Conservation (phyloP, 2,113 vertebrate genomes). For the Pedionomus torquatus region DNA sequence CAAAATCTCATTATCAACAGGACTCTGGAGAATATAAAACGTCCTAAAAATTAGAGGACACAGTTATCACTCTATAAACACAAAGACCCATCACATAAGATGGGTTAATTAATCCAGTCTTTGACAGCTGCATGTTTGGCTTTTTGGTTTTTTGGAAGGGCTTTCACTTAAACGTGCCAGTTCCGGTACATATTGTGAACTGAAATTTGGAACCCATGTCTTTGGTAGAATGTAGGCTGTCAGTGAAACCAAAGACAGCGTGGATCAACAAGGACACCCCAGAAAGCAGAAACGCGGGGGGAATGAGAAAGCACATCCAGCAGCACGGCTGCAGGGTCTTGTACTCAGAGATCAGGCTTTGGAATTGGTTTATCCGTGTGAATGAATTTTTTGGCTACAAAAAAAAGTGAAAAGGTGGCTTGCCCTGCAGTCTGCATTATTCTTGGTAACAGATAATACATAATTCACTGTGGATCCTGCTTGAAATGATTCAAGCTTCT, state of each 20-base stretch:
- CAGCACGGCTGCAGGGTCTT: neutral
- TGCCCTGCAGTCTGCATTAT: neutral
- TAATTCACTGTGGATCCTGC: neutral
- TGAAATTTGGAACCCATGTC: neutral
- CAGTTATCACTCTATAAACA: slow-evolving; percentile 19
- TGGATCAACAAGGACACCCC: neutral
- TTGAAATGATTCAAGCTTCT: neutral
- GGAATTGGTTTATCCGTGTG: neutral
- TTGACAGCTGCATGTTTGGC: slow-evolving; percentile 2
- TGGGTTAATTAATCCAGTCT: slow-evolving; percentile 42
- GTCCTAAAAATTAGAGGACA: slow-evolving; percentile 9
- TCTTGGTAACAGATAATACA: neutral
- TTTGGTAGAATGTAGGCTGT: neutral
- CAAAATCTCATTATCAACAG: neutral
- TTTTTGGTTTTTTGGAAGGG: slow-evolving; percentile 24
- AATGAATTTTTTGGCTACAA: neutral
- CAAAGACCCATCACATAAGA: neutral
- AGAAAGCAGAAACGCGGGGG: neutral
- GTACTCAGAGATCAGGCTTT: neutral
- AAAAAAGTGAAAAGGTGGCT: neutral
- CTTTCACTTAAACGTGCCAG: slow-evolving; percentile 5
- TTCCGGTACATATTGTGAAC: neutral
- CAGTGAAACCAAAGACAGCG: neutral
- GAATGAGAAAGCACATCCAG: neutral
- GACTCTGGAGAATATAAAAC: neutral